Conservation (phyloP, 1,140 invertebrate species). For the Drosophila asahinai region DNA sequence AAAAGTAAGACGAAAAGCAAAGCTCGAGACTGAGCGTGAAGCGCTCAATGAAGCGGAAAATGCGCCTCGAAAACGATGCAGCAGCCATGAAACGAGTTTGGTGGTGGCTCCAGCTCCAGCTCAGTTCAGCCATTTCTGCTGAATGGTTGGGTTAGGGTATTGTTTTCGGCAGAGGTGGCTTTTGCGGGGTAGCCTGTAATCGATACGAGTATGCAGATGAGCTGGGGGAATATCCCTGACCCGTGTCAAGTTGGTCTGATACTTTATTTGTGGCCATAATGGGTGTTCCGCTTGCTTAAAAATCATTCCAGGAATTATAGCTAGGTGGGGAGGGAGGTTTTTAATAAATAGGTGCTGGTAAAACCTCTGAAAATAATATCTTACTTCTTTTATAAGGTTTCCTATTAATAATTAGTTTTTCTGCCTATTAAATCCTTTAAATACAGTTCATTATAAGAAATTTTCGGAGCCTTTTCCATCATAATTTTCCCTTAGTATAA, state of each 20-base stretch:
- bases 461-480: not conserved
- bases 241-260: constrained; percentile 29
- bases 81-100: constrained; percentile 74
- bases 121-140: constrained; percentile 2
- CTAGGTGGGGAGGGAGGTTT: not conserved
- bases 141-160: constrained; percentile 37
- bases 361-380: not conserved
- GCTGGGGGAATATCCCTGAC: constrained; percentile 18
- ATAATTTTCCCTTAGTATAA: too few relatives aligned
- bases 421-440: too few relatives aligned
- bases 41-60: constrained; percentile 81
- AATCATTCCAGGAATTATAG: not conserved
- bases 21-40: constrained; percentile 45
- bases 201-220: constrained; percentile 33
- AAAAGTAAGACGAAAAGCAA: constrained; percentile 25
- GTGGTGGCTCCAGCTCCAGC: not conserved
- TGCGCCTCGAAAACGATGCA: constrained; percentile 70
- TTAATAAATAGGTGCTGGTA: not conserved
- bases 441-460: too few relatives aligned
- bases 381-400: too few relatives aligned
- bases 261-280: constrained; percentile 7
- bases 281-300: not conserved
- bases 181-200: constrained; percentile 37
- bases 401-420: not conserved
- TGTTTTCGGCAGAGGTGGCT: constrained; percentile 17